Base-by-base conservation (phyloP, 64 coral and sea anemone genomes). In the Pocillopora verrucosa region DNA sequence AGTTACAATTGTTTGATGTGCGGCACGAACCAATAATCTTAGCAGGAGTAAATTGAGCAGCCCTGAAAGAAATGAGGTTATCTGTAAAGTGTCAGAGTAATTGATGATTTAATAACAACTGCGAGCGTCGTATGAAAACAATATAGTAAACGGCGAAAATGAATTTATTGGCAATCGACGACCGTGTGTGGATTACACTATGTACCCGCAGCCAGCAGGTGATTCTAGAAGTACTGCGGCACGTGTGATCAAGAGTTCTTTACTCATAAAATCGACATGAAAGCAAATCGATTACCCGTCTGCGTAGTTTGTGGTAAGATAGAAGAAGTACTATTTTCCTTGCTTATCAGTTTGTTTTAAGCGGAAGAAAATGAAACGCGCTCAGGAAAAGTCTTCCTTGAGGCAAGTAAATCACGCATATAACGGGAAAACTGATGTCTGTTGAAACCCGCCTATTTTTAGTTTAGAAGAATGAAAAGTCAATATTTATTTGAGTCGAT, bases 221-320 rank as follows among this genome's bases (percentile, higher is more conserved):
- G 82, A 85, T 85, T 85, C 82, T 68, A 85, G 64, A 85, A 45
- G 82, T 20, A 85, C 56, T 67, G 12, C 20, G 82, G 82, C 82
- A 85, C 82, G 82, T 72, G 82, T 63, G 82, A 85, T 85, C 65
- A 85, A 85, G 82, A 72, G 82, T 72, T 85, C 64, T 61, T 81
- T 36, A 25, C 59, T 79, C 79, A 81, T 81, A 58, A 62, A 61
- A 81, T 36, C 59, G 62, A 62, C 79, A 81, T 81, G 59, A 62
- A 61, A 81, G 36, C 59, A 81, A 62, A 81, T 81, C 58, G 62
- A 51, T 36, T 84, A 68, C 36, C 45, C 45, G 16, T 22, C 10
- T 58, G 20, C 26, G 64, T 64, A 11, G 26, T 57, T 79, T 26
- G 3, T 26, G 38, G 36, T 72, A 83, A 34, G 22, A 83, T 16